These are phyloP conservation scores for Phasianus colchicus DNA, from an alignment of 2,113 vertebrate species.

Conservation along the genomic window DNA sequence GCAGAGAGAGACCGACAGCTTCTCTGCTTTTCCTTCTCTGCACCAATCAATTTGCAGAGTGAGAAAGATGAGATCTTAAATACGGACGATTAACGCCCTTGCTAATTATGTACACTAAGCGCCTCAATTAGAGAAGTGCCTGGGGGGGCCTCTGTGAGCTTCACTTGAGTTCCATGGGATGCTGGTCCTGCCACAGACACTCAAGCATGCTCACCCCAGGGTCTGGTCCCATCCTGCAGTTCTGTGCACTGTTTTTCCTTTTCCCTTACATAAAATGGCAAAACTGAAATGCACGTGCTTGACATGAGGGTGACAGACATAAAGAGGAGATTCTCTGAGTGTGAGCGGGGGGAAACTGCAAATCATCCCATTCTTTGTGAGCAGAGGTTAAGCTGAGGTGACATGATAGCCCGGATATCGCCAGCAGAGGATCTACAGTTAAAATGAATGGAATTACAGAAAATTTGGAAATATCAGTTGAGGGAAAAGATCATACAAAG, in stretches of 20 bases:
- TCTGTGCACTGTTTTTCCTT: background rate
- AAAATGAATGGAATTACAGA: background rate
- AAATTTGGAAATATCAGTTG: background rate
- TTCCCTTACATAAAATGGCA: background rate
- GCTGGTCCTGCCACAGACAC: background rate
- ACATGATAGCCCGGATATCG: background rate
- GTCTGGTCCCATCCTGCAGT: background rate
- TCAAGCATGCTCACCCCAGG: background rate
- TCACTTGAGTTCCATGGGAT: accelerated
- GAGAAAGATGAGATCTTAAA: slow-evolving; percentile 43
- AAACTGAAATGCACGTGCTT: background rate
- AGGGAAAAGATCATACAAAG: background rate
- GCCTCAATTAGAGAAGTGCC: slow-evolving; percentile 30
- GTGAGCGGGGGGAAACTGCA: background rate
- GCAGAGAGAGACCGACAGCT: slow-evolving; percentile 2
- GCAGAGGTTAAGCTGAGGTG: background rate
- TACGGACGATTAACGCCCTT: background rate
- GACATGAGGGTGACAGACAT: background rate
- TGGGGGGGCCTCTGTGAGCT: background rate
- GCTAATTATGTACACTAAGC: slow-evolving; percentile 25
- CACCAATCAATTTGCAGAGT: background rate
- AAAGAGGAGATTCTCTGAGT: background rate
- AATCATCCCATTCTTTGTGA: background rate
- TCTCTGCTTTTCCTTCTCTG: background rate
- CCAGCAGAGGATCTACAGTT: background rate